Conservation (phyloP, 2,797 vertebrate genomes). For the Brotogeris chrysoptera region DNA sequence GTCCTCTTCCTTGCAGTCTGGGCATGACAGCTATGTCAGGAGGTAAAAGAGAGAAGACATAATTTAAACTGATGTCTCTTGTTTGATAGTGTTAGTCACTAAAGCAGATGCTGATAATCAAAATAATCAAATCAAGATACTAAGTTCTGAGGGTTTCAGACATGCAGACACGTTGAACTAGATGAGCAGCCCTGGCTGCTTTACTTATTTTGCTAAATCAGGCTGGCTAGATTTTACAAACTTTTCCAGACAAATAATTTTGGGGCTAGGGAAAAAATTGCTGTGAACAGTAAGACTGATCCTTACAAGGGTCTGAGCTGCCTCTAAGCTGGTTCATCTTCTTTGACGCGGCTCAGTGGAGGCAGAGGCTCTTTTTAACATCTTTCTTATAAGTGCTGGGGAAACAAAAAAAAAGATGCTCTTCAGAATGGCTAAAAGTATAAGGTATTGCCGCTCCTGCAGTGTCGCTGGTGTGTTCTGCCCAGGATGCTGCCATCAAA, state of each 20-base stretch:
- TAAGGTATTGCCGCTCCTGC: background rate
- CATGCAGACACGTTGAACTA: background rate
- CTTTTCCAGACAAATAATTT: conserved; percentile 2
- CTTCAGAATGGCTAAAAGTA: background rate
- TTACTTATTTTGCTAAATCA: background rate
- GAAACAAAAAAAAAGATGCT: background rate
- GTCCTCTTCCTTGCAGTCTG: background rate
- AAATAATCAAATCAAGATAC: conserved; percentile 17
- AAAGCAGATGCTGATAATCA: conserved; percentile 53
- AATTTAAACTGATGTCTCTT: conserved; percentile 25
- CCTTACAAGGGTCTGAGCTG: background rate
- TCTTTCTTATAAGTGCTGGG: background rate
- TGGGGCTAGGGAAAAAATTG: background rate
- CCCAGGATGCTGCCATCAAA: background rate
- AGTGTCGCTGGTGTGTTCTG: background rate
- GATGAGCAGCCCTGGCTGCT: background rate
- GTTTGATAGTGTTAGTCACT: background rate
- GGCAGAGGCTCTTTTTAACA: background rate
- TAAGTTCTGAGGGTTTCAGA: background rate
- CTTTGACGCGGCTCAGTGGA: background rate
- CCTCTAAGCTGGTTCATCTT: background rate
- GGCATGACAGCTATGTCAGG: conserved; percentile 15
- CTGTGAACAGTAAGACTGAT: background rate
- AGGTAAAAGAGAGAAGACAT: background rate
- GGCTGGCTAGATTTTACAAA: background rate